These are phyloP conservation scores for Cyrtonyx montezumae DNA, from an alignment of 2,113 vertebrate genomes.

Conservation along the genomic window DNA sequence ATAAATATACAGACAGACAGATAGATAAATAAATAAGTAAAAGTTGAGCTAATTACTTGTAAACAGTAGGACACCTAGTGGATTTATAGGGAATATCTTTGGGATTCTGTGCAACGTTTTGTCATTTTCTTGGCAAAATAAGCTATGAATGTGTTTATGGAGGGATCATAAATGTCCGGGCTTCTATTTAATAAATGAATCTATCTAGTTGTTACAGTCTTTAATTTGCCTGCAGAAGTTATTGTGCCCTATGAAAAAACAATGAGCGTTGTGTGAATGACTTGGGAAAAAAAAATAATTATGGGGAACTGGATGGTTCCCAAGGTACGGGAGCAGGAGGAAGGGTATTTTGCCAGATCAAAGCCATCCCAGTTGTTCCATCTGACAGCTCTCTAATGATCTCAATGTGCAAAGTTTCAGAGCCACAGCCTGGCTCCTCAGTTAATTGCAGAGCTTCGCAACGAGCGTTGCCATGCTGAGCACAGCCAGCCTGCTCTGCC, in stretches of 20 bases:
- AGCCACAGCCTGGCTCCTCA: background rate
- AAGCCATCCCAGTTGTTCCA: constrained; percentile 50
- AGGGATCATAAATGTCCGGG: background rate
- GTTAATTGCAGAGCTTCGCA: background rate
- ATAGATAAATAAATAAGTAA: background rate
- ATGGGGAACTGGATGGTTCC: constrained; percentile 25
- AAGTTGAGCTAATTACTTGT: constrained; percentile 45
- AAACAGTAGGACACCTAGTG: constrained; percentile 76
- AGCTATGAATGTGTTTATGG: background rate
- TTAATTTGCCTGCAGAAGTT: background rate
- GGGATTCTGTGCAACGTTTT: background rate
- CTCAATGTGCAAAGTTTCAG: constrained; percentile 48
- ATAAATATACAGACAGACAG: background rate
- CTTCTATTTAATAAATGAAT: constrained; percentile 39
- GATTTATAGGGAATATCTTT: constrained; percentile 45
- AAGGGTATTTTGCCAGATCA: constrained; percentile 46
- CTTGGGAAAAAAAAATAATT: background rate
- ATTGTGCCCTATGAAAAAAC: background rate
- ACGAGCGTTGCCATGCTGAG: background rate
- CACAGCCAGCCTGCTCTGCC: background rate
- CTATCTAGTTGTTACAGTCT: background rate
- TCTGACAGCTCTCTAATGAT: constrained; percentile 56
- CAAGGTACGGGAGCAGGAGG: background rate
- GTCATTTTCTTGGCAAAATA: constrained; percentile 47
- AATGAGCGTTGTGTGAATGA: background rate